phyloP scores from a whole-genome alignment of 2,797 vertebrate genomes.

The Onychomys arenicola region DNA sequence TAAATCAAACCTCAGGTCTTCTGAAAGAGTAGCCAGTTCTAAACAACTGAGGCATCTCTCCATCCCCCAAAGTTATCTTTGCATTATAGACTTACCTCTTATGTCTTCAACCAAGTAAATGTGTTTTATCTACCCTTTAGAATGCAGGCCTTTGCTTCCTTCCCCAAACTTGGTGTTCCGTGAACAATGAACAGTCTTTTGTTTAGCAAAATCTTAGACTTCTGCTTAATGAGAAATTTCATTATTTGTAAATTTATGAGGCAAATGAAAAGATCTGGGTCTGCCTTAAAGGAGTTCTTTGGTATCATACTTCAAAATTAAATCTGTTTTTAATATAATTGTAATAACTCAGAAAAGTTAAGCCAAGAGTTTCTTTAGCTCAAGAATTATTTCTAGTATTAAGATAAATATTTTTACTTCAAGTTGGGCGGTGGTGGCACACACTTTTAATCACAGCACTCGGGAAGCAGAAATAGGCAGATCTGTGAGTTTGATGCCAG shows the following conservation, averaged over 20 bases:
- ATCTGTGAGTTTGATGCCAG: background rate
- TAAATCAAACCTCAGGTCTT: background rate
- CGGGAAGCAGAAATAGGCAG: background rate
- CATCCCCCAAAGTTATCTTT: background rate
- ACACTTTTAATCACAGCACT: background rate
- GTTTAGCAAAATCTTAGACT: constrained; percentile 62
- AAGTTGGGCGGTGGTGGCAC: background rate
- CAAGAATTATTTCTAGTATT: constrained; percentile 48
- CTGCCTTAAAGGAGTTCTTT: constrained; percentile 63
- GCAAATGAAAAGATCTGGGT: constrained; percentile 54
- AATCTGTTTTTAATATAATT: constrained; percentile 65
- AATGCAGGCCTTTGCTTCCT: constrained; percentile 1
- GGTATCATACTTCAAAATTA: constrained; percentile 72
- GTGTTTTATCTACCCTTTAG: constrained; percentile 37
- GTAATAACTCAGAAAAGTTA: background rate
- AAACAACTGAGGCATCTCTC: background rate
- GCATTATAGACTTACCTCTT: constrained; percentile 18
- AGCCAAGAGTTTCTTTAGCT: constrained; percentile 33
- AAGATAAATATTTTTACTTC: constrained; percentile 62
- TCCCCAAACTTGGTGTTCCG: constrained; percentile 35
- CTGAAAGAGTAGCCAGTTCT: background rate
- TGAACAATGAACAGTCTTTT: constrained; percentile 66
- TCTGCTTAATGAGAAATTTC: constrained; percentile 48
- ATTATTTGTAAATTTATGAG: constrained; percentile 64
- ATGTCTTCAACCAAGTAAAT: background rate